Evolutionary conservation across 2,797 vertebrate species (phyloP).

Genomic region (Scyliorhinus canicula): DNA sequence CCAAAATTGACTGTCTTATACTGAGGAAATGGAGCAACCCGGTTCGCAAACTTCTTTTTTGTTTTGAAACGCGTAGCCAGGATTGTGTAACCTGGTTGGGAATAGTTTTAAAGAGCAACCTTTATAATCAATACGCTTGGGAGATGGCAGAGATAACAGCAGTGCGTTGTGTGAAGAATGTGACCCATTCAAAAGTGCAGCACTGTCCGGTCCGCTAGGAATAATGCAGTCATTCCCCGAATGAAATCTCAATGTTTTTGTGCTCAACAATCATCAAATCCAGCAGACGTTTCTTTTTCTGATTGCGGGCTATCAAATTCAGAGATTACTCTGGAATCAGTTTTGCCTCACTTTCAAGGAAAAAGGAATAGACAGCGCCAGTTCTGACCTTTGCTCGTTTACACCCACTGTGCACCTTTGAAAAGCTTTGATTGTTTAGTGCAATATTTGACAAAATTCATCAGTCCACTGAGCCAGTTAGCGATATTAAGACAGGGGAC

Average conservation of each 20-base stretch:
- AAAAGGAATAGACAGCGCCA: too few species aligned
- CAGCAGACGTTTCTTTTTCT: background rate
- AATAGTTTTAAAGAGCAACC: background rate
- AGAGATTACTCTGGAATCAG: background rate
- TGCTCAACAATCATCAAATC: background rate
- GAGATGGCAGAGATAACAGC: slow-evolving; percentile 5
- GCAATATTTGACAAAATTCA: background rate
- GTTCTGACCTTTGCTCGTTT: background rate
- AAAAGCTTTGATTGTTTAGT: slow-evolving; percentile 7
- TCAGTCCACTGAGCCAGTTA: too few species aligned
- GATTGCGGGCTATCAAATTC: background rate
- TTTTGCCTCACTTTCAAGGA: background rate
- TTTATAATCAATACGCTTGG: background rate
- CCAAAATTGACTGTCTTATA: background rate
- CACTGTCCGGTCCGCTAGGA: background rate
- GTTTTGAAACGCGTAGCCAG: background rate
- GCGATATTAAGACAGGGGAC: background rate
- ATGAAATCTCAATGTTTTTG: background rate
- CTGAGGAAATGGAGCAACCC: background rate
- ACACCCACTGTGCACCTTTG: background rate
- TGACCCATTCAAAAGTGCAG: background rate
- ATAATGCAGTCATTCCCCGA: background rate
- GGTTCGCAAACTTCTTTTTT: background rate
- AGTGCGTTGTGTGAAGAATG: background rate
- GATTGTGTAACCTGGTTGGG: background rate